phyloP scores from a whole-genome alignment of 2,113 vertebrate genomes.

The Coracopsis vasa region DNA sequence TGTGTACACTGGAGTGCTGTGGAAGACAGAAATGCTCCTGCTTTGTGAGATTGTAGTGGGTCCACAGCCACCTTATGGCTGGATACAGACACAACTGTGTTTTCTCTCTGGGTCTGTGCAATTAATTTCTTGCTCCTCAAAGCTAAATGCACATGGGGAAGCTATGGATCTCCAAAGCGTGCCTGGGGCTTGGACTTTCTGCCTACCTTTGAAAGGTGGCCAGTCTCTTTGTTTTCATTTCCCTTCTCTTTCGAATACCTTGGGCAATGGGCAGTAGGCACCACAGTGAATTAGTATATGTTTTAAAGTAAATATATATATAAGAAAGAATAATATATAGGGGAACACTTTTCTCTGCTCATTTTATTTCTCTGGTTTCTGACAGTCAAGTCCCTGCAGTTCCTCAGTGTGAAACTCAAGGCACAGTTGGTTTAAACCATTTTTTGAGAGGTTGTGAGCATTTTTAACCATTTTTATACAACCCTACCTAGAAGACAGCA shows the following conservation, averaged over 20 bases:
- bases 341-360: not conserved
- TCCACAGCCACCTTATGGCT: not conserved
- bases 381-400: not conserved
- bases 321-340: not conserved
- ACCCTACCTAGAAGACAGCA: not conserved
- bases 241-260: not conserved
- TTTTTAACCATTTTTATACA: not conserved
- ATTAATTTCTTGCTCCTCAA: not conserved
- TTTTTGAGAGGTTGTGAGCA: not conserved
- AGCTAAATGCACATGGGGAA: not conserved
- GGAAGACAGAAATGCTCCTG: not conserved
- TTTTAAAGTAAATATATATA: not conserved
- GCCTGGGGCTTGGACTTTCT: not conserved
- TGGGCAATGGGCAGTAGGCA: not conserved
- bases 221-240: not conserved
- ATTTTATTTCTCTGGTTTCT: not conserved
- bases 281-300: not conserved
- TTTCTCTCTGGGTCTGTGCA: not conserved
- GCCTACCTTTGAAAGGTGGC: not conserved
- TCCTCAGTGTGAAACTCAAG: not conserved
- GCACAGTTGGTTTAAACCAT: not conserved
- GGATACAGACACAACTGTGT: not conserved
- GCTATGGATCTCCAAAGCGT: not conserved
- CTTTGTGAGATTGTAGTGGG: not conserved
- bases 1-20: rapidly evolving